A percentile compares a stretch with the other conserved stretches of the same genome.
Conservation (phyloP, 1,140 invertebrate species). For the Achatina immaculata region DNA sequence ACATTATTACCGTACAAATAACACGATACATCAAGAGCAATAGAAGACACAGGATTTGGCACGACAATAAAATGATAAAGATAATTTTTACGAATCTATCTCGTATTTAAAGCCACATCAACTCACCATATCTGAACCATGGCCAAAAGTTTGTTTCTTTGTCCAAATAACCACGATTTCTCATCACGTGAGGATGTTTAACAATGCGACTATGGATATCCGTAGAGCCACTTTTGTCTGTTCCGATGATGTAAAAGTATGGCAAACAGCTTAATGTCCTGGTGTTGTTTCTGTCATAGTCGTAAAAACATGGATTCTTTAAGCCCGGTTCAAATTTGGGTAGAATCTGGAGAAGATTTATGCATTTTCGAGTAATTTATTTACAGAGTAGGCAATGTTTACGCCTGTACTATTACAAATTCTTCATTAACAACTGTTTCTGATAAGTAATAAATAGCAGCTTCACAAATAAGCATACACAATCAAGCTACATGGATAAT, state of each 20-base stretch:
- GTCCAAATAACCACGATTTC: constrained; percentile 45
- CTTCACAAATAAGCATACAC: too few relatives aligned
- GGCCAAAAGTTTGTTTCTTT: constrained; percentile 62
- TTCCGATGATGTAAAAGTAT: constrained; percentile 58
- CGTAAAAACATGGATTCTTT: constrained; percentile 60
- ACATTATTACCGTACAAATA: too few relatives aligned
- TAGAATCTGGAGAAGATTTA: not conserved
- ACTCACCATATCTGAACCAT: constrained; percentile 58
- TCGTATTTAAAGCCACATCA: not conserved
- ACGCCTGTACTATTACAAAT: too few relatives aligned
- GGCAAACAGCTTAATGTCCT: constrained; percentile 50
- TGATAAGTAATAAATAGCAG: too few relatives aligned
- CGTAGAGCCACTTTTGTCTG: constrained; percentile 59
- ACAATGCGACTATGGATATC: constrained; percentile 54
- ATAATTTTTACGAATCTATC: too few relatives aligned
- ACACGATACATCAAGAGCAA: too few relatives aligned
- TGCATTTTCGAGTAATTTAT: too few relatives aligned
- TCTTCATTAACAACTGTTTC: too few relatives aligned
- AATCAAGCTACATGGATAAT: too few relatives aligned
- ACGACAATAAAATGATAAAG: too few relatives aligned
- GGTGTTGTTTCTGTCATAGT: not conserved
- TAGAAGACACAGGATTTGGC: too few relatives aligned
- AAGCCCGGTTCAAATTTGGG: not conserved
- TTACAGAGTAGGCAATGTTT: too few relatives aligned
- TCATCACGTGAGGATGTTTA: constrained; percentile 51